Percentiles rank a stretch among this genome's conserved stretches.
phyloP scores from a whole-genome alignment of 2,113 vertebrate genomes.

The Lagopus leucura region DNA sequence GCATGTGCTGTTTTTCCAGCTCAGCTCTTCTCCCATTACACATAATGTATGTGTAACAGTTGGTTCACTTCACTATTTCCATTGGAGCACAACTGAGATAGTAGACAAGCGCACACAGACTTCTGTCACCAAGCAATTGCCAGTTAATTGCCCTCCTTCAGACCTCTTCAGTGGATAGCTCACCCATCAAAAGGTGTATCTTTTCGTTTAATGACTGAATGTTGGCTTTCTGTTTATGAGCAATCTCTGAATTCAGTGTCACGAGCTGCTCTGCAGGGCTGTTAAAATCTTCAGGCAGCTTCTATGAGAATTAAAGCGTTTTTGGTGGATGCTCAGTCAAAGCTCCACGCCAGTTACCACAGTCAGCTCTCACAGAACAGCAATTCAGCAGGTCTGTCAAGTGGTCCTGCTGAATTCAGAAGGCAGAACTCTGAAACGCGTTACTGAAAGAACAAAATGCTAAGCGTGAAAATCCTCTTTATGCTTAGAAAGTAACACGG shows the following conservation, averaged over 20 bases:
- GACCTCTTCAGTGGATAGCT: background rate
- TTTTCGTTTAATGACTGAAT: background rate
- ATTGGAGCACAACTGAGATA: background rate
- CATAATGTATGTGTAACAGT: background rate
- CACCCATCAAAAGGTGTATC: background rate
- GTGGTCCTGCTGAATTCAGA: background rate
- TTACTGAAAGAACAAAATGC: background rate
- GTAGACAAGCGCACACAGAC: background rate
- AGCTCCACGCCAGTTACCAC: background rate
- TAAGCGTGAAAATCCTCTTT: background rate
- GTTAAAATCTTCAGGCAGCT: background rate
- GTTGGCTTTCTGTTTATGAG: background rate
- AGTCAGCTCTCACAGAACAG: background rate
- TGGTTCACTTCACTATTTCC: background rate
- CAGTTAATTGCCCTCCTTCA: background rate
- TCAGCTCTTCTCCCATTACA: background rate
- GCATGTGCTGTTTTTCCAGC: background rate
- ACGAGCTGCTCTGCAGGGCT: background rate
- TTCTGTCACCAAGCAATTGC: background rate
- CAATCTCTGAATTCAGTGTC: background rate
- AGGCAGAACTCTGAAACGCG: background rate
- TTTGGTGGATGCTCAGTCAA: background rate
- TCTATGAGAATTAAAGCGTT: background rate
- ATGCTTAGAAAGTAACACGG: background rate
- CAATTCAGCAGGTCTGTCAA: background rate